These are phyloP conservation scores for Oreotrochilus melanogaster DNA, from an alignment of 2,113 vertebrate genomes.

Conservation along the genomic window DNA sequence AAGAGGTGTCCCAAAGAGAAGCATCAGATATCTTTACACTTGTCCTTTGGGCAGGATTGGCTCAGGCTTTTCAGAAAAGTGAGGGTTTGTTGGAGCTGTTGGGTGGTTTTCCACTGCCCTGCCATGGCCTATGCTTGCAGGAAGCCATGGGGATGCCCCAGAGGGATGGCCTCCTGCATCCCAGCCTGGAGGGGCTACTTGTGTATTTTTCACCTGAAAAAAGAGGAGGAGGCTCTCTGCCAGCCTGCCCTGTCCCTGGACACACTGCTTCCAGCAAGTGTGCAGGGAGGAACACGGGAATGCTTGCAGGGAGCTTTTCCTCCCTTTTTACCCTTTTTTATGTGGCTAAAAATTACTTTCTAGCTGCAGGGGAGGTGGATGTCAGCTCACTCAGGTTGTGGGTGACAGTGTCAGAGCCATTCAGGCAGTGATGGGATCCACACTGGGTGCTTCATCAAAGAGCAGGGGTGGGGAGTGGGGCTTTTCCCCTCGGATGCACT, in stretches of 20 bases:
- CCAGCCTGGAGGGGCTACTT: rapidly evolving
- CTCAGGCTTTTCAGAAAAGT: neutral
- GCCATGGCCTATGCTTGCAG: neutral
- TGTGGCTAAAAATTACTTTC: neutral
- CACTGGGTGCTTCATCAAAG: neutral
- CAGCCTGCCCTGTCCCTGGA: rapidly evolving
- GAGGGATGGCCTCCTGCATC: neutral
- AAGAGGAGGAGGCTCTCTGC: neutral
- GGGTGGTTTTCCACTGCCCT: neutral
- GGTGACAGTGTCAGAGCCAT: neutral
- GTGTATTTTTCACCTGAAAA: neutral
- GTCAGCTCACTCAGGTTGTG: neutral
- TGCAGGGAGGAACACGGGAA: rapidly evolving
- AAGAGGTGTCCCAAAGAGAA: neutral
- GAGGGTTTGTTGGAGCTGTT: neutral
- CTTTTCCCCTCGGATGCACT: neutral
- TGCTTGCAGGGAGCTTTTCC: neutral
- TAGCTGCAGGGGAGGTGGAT: neutral
- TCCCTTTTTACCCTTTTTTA: neutral
- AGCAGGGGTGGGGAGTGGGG: neutral
- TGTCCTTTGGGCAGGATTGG: neutral
- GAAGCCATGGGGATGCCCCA: neutral
- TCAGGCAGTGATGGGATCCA: neutral
- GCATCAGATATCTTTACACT: neutral
- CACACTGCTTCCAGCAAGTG: neutral